A percentile compares a stretch with the other conserved stretches of the same genome.
Evolutionary conservation across 2,888 invertebrate genomes (phyloP).

Genomic region (Drosophila monieri): DNA sequence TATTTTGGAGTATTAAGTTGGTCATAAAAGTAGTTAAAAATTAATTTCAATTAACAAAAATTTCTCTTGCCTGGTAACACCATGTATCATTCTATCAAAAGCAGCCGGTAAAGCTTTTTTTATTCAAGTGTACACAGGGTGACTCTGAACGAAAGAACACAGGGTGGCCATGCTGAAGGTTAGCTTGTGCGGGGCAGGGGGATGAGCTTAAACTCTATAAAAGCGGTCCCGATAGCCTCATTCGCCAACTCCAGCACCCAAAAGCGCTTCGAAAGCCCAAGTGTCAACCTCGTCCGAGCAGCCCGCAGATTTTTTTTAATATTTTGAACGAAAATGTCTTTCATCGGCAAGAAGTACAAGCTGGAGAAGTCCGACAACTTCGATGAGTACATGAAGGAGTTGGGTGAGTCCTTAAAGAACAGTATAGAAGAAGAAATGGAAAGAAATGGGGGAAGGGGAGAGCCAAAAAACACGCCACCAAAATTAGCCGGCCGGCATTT

Average conservation of each 20-base stretch:
- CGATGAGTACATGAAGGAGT: slow-evolving; percentile 94
- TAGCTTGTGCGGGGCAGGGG: background rate
- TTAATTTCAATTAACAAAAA: too few species aligned
- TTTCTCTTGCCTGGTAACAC: slow-evolving; percentile 21
- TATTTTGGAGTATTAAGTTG: too few species aligned
- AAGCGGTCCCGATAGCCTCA: background rate
- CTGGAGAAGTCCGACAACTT: slow-evolving; percentile 91
- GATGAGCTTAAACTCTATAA: background rate
- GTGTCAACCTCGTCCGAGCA: slow-evolving; percentile 28
- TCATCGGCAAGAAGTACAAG: slow-evolving; percentile 91
- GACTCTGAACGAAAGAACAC: background rate
- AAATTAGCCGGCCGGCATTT: slow-evolving; percentile 67
- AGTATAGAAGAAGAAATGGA: too few species aligned
- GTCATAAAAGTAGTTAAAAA: too few species aligned
- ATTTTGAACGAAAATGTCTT: slow-evolving; percentile 73
- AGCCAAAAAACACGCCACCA: slow-evolving; percentile 49
- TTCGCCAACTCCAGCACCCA: slow-evolving; percentile 24
- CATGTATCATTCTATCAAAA: background rate
- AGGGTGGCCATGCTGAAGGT: background rate
- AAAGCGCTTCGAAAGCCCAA: slow-evolving; percentile 16
- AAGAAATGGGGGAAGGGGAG: slow-evolving; percentile 6
- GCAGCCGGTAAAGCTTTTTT: background rate
- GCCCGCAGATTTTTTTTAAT: slow-evolving; percentile 21
- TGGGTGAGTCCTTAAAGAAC: slow-evolving; percentile 88
- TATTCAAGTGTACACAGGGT: background rate